Percentiles rank a stretch among this genome's conserved stretches.
phyloP scores from a whole-genome alignment of 2,113 vertebrate species.

The Willisornis vidua region DNA sequence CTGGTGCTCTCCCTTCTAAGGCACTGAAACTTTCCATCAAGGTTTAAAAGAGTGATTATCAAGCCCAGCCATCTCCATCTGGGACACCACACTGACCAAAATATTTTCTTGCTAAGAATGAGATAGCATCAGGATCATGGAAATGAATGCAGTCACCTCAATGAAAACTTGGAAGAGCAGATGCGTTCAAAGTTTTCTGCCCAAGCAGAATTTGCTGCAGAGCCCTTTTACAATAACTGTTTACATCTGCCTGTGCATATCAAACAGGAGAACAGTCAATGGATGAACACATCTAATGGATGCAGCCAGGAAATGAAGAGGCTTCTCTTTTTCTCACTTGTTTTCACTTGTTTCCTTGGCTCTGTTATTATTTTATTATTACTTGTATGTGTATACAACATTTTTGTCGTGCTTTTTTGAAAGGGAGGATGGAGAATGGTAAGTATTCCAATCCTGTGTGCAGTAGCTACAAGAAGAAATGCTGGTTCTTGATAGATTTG shows the following conservation, averaged over 20 bases:
- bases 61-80: not conserved
- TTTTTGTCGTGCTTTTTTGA: not conserved
- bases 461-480: not conserved
- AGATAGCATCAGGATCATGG: constrained; percentile 33
- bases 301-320: constrained; percentile 27
- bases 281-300: constrained; percentile 1
- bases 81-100: constrained; percentile 21
- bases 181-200: constrained; percentile 13
- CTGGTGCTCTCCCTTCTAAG: not conserved
- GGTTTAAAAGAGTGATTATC: not conserved
- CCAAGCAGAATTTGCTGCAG: not conserved
- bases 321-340: constrained; percentile 14
- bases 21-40: not conserved
- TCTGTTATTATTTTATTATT: constrained; percentile 23
- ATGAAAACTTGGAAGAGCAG: constrained; percentile 29
- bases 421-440: not conserved
- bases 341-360: constrained; percentile 14
- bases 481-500: not conserved
- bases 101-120: constrained; percentile 6
- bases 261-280: not conserved
- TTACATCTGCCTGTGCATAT: constrained; percentile 2
- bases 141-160: constrained; percentile 50
- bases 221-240: constrained; percentile 40
- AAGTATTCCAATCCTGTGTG: not conserved
- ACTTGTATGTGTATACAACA: not conserved